Conservation (phyloP, 2,113 vertebrate genomes). For the Saiga tatarica region DNA sequence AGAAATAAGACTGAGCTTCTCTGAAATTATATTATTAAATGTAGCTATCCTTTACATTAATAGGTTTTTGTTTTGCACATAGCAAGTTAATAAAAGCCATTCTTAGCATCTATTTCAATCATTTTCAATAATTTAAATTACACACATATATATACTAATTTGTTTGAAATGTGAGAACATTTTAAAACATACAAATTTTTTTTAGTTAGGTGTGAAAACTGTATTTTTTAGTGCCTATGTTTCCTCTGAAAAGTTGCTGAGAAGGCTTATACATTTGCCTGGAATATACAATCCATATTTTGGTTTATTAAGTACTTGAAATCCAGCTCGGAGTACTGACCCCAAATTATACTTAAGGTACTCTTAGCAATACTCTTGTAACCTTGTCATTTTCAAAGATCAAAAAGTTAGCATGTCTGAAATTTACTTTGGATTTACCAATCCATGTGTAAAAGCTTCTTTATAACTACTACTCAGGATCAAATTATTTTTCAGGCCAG, state of each 20-base stretch:
- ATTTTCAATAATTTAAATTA: neutral
- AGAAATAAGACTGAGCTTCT: neutral
- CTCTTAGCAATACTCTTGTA: neutral
- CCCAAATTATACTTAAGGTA: neutral
- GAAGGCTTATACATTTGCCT: neutral
- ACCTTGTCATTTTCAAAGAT: conserved; percentile 45
- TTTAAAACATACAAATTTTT: neutral
- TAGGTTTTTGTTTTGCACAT: neutral
- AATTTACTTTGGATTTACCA: conserved; percentile 12
- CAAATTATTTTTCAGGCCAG: neutral
- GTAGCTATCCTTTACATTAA: neutral
- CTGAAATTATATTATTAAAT: conserved; percentile 14
- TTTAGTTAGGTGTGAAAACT: neutral
- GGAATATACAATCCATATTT: neutral
- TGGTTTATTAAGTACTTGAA: conserved; percentile 5
- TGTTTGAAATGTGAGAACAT: neutral
- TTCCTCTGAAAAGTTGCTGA: neutral
- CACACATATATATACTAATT: neutral
- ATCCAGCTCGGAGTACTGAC: neutral
- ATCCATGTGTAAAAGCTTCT: neutral
- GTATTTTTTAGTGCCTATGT: neutral
- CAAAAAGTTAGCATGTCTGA: neutral
- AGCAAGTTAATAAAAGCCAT: neutral
- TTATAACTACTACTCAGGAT: neutral
- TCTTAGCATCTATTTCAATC: neutral